phyloP scores from a whole-genome alignment of 2,888 invertebrate species.

The Carabus problematicus region DNA sequence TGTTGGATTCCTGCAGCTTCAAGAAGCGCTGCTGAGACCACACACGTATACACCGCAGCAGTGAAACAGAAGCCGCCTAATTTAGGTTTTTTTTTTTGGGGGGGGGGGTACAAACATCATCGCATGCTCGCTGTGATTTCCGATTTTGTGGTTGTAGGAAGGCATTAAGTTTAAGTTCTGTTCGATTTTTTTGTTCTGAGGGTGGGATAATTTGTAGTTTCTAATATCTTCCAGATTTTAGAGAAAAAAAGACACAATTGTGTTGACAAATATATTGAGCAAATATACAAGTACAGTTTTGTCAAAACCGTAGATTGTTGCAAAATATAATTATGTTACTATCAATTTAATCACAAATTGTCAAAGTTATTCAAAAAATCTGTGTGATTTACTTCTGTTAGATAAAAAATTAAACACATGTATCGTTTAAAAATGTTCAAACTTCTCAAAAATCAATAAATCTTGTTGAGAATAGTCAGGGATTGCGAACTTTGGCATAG shows the following conservation, averaged over 20 bases:
- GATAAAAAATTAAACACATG: too few species aligned
- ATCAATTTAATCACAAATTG: too few species aligned
- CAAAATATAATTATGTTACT: too few species aligned
- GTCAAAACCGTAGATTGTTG: not conserved
- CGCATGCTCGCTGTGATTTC: slow-evolving; percentile 23
- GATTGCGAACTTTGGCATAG: slow-evolving; percentile 24
- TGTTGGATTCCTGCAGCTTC: too few species aligned
- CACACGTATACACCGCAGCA: slow-evolving; percentile 7
- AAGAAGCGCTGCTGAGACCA: slow-evolving; percentile 2
- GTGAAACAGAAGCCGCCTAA: slow-evolving; percentile 16
- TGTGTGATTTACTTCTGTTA: too few species aligned
- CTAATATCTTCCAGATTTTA: not conserved
- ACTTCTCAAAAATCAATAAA: slow-evolving; percentile 17
- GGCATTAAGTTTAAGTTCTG: slow-evolving; percentile 21
- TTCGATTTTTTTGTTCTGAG: slow-evolving; percentile 1
- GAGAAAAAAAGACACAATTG: too few species aligned
- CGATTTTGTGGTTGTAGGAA: slow-evolving; percentile 34
- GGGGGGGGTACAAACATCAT: not conserved
- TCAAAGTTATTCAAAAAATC: too few species aligned
- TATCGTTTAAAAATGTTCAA: not conserved
- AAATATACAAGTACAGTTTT: not conserved
- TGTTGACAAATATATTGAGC: not conserved
- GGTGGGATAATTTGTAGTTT: slow-evolving; percentile 14
- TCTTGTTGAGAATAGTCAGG: slow-evolving; percentile 23
- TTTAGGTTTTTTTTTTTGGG: slow-evolving; percentile 20